A percentile compares a stretch with the other conserved stretches of the same genome.
Evolutionary conservation across 2,888 invertebrate genomes (phyloP).

Genomic region (Antitype chi): DNA sequence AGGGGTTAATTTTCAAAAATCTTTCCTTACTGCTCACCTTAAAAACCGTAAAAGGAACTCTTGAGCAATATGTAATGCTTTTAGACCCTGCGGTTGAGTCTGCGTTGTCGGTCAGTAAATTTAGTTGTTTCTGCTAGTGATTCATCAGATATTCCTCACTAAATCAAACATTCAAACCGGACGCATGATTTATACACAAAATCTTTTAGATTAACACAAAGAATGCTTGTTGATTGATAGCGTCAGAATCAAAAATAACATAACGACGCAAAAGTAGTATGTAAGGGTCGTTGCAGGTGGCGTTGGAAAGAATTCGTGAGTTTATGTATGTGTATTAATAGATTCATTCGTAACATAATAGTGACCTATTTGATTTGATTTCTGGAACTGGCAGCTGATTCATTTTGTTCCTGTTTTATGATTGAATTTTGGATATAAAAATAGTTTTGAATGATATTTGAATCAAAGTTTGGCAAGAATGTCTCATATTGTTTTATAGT

Average conservation of each 20-base stretch:
- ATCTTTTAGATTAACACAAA: conserved; percentile 4
- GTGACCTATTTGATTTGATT: conserved; percentile 31
- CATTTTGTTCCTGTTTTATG: conserved; percentile 30
- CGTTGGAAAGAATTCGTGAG: not conserved
- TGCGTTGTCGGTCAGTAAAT: too few species aligned
- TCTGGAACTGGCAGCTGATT: conserved; percentile 42
- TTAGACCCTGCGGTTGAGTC: too few species aligned
- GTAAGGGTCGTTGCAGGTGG: not conserved
- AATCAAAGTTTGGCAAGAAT: conserved; percentile 34
- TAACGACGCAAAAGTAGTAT: not conserved
- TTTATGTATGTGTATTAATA: conserved; percentile 32
- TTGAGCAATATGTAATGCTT: too few species aligned
- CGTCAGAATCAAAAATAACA: conserved; percentile 26
- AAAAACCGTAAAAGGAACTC: too few species aligned
- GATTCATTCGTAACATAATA: conserved; percentile 13
- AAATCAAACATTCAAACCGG: not conserved
- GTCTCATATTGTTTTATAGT: conserved; percentile 16
- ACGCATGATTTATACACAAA: conserved; percentile 4
- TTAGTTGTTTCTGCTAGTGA: not conserved
- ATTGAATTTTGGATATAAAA: conserved; percentile 29
- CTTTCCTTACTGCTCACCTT: too few species aligned
- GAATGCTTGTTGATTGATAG: conserved; percentile 19
- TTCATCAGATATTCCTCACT: not conserved
- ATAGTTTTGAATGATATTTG: conserved; percentile 23
- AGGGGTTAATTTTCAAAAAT: too few species aligned